Percentiles rank a stretch among this genome's conserved stretches.
These are phyloP conservation scores for Bathynomus jamesi DNA, from an alignment of 1,140 invertebrate species.

Conservation along the genomic window DNA sequence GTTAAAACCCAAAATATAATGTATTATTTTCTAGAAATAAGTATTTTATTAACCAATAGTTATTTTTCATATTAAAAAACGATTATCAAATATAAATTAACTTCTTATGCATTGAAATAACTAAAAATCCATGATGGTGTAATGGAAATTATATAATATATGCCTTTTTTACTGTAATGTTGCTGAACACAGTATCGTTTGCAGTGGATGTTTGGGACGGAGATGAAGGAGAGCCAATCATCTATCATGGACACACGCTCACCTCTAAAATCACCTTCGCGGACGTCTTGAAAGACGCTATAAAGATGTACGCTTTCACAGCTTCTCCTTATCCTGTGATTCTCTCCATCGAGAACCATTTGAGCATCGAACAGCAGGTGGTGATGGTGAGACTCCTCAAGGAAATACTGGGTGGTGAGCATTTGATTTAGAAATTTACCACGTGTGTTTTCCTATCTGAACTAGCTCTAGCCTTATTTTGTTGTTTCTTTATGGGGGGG, in stretches of 20 bases:
- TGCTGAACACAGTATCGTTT: slow-evolving; percentile 16
- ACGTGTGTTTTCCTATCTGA: too few relatives aligned
- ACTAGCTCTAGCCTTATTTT: too few relatives aligned
- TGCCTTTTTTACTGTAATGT: background rate
- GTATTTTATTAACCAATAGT: background rate
- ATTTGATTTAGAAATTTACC: slow-evolving; percentile 10
- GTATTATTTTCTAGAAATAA: too few relatives aligned
- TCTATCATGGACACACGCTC: slow-evolving; percentile 53
- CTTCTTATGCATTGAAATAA: too few relatives aligned
- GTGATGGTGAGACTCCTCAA: slow-evolving; percentile 49
- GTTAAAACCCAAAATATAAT: slow-evolving; percentile 32
- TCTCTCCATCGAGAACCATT: slow-evolving; percentile 54
- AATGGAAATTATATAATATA: background rate
- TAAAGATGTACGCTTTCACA: slow-evolving; percentile 44
- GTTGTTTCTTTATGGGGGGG: too few relatives aligned
- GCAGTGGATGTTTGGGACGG: slow-evolving; percentile 56
- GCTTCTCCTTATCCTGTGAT: slow-evolving; percentile 50
- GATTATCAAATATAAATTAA: background rate
- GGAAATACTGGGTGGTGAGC: slow-evolving; percentile 49
- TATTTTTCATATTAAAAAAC: background rate
- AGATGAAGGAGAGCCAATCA: slow-evolving; percentile 50
- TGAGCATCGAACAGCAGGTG: slow-evolving; percentile 48
- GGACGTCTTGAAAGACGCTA: slow-evolving; percentile 50
- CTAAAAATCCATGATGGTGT: too few relatives aligned
- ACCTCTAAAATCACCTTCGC: slow-evolving; percentile 51